phyloP scores from a whole-genome alignment of 1,140 invertebrate genomes.

The Prorops nasuta region DNA sequence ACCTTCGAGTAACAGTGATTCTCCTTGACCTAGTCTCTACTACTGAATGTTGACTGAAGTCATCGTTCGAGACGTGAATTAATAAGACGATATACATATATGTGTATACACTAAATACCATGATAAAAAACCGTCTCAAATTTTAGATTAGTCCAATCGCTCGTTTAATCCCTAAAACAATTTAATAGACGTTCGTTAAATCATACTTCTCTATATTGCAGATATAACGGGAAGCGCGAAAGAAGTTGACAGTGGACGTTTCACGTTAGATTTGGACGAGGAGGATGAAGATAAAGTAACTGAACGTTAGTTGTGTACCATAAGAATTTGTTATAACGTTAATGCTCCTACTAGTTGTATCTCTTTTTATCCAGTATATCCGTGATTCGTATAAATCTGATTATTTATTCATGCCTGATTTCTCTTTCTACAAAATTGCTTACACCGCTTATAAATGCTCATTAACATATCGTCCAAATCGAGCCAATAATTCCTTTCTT shows the following conservation, averaged over 20 bases:
- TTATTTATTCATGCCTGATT: no score
- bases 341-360: no score
- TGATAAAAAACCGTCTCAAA: neutral
- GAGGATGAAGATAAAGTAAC: neutral
- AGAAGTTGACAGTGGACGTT: constrained; percentile 4
- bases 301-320: constrained; percentile 13
- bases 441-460: no score
- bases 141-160: constrained; percentile 9
- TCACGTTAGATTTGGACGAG: constrained; percentile 6
- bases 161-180: neutral
- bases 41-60: constrained; percentile 8
- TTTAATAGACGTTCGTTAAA: neutral
- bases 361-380: no score
- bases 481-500: no score
- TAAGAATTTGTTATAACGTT: no score
- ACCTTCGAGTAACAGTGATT: no score
- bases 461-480: no score
- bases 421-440: no score
- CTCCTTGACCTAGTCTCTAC: constrained; percentile 33
- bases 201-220: constrained; percentile 9
- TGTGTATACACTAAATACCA: constrained; percentile 2
- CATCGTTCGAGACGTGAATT: constrained; percentile 27
- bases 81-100: constrained; percentile 14
- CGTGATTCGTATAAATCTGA: no score
- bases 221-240: constrained; percentile 7